Conservation (phyloP, 2,113 vertebrate genomes). For the Spheniscus mendiculus region DNA sequence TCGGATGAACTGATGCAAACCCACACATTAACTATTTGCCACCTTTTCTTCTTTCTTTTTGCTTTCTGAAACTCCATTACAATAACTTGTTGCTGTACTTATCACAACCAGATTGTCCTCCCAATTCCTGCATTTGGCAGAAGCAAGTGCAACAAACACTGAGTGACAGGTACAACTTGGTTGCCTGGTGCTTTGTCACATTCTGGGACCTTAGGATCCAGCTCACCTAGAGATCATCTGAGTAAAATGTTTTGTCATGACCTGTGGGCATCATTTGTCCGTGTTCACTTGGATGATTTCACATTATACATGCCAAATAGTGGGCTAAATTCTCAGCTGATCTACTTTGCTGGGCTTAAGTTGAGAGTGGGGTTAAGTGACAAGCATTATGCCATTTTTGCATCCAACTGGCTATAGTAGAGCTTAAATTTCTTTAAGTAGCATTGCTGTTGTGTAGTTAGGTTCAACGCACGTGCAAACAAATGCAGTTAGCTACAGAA, state of each 20-base stretch:
- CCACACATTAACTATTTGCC: background rate
- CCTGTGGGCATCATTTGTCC: background rate
- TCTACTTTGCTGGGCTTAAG: background rate
- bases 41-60: background rate
- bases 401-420: background rate
- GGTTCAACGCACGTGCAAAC: accelerated
- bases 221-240: background rate
- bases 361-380: background rate
- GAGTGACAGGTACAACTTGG: background rate
- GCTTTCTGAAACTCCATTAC: background rate
- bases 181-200: background rate
- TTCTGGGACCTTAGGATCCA: background rate
- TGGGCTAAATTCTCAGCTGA: background rate
- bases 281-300: background rate
- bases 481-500: background rate
- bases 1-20: background rate
- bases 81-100: background rate
- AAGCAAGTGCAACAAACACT: background rate
- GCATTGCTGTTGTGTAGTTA: background rate
- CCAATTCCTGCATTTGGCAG: background rate
- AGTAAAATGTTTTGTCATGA: background rate
- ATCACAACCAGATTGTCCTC: background rate
- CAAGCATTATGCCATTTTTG: background rate
- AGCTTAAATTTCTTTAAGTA: background rate
- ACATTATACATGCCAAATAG: background rate